Conservation (phyloP, 2,888 invertebrate species). For the Cerceris ruficornis region DNA sequence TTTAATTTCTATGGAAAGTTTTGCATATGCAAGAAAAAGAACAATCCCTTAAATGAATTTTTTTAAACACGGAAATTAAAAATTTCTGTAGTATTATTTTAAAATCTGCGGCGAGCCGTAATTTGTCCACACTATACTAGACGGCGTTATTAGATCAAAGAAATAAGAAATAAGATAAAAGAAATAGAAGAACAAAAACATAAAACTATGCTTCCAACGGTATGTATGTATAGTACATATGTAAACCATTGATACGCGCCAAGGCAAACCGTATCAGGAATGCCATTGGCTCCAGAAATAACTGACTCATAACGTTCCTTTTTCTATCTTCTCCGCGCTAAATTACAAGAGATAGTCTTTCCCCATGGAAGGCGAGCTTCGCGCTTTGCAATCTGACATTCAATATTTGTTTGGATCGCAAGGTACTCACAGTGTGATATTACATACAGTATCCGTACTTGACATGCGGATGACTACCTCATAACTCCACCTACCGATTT, state of each 20-base stretch:
- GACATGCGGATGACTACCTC: slow-evolving; percentile 17
- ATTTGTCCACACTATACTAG: no score
- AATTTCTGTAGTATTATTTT: no score
- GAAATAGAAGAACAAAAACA: background rate
- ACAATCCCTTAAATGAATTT: no score
- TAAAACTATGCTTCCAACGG: background rate
- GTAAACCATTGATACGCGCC: background rate
- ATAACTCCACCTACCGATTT: slow-evolving; percentile 11
- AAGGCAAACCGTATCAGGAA: background rate
- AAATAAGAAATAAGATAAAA: no score
- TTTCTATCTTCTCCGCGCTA: slow-evolving; percentile 13
- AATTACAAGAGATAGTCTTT: slow-evolving; percentile 35
- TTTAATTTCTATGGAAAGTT: no score
- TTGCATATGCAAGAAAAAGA: no score
- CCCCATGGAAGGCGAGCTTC: slow-evolving; percentile 22
- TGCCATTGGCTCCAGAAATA: slow-evolving; percentile 2
- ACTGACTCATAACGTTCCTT: slow-evolving; percentile 9
- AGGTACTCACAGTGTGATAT: slow-evolving; percentile 59
- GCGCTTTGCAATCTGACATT: slow-evolving; percentile 54
- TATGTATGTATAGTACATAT: background rate
- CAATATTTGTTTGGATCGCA: slow-evolving; percentile 65
- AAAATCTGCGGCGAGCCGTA: no score
- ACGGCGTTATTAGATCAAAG: no score
- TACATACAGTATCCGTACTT: slow-evolving; percentile 57
- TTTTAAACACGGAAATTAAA: no score